Evolutionary conservation across 2,113 vertebrate genomes (phyloP).

Genomic region (Anhinga rufa): DNA sequence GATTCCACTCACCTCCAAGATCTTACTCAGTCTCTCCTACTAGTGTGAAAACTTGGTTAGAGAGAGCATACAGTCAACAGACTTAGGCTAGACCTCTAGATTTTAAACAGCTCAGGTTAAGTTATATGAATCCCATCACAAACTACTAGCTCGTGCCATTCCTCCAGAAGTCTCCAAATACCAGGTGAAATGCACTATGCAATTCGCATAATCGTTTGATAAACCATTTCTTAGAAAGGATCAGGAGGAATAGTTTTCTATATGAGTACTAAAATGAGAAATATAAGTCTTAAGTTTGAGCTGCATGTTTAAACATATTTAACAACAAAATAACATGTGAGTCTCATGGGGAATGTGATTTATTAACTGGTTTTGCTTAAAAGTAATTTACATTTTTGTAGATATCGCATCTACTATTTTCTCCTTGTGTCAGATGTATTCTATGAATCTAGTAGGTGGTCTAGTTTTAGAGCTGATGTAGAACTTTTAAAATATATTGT

Average conservation of each 20-base stretch:
- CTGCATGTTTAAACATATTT: background rate
- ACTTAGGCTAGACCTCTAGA: background rate
- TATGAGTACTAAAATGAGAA: background rate
- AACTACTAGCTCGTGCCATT: background rate
- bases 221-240: background rate
- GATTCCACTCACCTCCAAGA: background rate
- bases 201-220: background rate
- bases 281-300: background rate
- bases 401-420: background rate
- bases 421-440: background rate
- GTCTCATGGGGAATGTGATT: background rate
- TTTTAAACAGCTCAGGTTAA: background rate
- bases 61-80: background rate
- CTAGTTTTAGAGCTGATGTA: background rate
- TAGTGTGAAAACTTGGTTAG: background rate
- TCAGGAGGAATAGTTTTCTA: background rate
- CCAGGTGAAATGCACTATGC: background rate
- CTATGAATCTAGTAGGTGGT: background rate
- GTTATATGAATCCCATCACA: background rate
- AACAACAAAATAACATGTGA: background rate
- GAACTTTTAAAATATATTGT: background rate
- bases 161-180: background rate
- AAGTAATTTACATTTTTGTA: background rate
- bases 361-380: background rate
- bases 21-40: background rate